These are phyloP conservation scores for Aromia moschata DNA, from an alignment of 2,888 invertebrate genomes.

Conservation along the genomic window DNA sequence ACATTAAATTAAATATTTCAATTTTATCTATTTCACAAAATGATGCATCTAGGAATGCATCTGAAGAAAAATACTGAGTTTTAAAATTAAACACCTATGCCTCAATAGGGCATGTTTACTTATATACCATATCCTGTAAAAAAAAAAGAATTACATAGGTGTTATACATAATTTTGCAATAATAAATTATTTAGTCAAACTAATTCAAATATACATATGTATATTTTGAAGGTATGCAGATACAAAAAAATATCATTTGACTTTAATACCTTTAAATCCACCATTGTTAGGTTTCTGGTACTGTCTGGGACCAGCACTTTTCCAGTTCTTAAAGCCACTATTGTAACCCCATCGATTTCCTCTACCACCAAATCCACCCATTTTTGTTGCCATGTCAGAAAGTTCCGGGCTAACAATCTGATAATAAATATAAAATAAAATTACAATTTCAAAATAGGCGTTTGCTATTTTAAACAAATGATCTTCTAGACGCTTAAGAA, in stretches of 20 bases:
- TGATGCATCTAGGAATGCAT: conserved; percentile 22
- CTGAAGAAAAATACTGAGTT: conserved; percentile 23
- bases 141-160: too few relatives aligned
- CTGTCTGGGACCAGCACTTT: conserved; percentile 16
- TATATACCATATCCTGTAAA: conserved; percentile 11
- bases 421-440: too few relatives aligned
- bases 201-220: too few relatives aligned
- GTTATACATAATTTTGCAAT: too few relatives aligned
- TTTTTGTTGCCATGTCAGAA: conserved; percentile 77
- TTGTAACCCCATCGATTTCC: conserved; percentile 66
- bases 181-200: too few relatives aligned
- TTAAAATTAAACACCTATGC: conserved; percentile 6
- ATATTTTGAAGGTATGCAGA: neutral
- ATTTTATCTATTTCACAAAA: conserved; percentile 2
- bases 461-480: too few relatives aligned
- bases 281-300: conserved; percentile 11
- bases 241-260: neutral
- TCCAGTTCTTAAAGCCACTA: conserved; percentile 46
- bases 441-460: too few relatives aligned
- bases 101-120: neutral
- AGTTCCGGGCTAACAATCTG: conserved; percentile 86
- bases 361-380: conserved; percentile 66
- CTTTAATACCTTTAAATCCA: conserved; percentile 12
- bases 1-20: conserved; percentile 1
- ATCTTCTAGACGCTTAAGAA: conserved; percentile 45